Base-by-base conservation (phyloP, 1,140 invertebrate species). In the Anthonomus grandis region DNA sequence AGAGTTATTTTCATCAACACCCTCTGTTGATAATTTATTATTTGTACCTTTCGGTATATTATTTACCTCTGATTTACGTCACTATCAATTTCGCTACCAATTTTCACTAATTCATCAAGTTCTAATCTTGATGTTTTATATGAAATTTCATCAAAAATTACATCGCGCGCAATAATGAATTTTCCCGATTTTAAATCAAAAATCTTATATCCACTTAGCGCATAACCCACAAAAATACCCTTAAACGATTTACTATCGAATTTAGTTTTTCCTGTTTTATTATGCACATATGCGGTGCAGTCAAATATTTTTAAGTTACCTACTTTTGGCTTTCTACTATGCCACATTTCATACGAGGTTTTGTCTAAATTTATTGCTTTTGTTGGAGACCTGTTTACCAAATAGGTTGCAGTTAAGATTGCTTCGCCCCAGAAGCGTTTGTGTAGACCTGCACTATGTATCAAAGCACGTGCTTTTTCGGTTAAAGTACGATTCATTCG, bases 301-400 rank as follows among this genome's bases (percentile, higher is more conserved):
- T 75, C 75, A 71, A 80, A 79, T 34, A 75, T 64, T 64, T 69
- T 74, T 47, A 80, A 66, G 68, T 79, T 67, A 57, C 69, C 68
- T 41, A 79, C 38, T 49, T 71, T 37, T 21, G 75, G 74, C 56
- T 76, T 78, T 58, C 62, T 71, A 59, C 65, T 56, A 64, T 73
- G 70, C 75, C 77, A 79, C 60, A 74, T 39, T 66, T 79, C 74
- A 63, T 70, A 74, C 56, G 76, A 73, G 56, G 75, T 78, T 64
- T 70, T 69, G 18, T 56, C 61, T 39, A 41, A 18, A 55, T 64
- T 64, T 17, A 75, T 51, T 47, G 70, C 69, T 64, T 65, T n/a
- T n/a, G n/a, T n/a, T n/a, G n/a, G n/a, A n/a, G n/a, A n/a, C n/a
- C n/a, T n/a, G n/a, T n/a, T n/a, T n/a, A n/a, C n/a, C n/a, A n/a